Evolutionary conservation across 1,140 invertebrate genomes (phyloP), one percentile per base, ranked within the genome.

Genomic region (Aphelinus atriplicis): DNA sequence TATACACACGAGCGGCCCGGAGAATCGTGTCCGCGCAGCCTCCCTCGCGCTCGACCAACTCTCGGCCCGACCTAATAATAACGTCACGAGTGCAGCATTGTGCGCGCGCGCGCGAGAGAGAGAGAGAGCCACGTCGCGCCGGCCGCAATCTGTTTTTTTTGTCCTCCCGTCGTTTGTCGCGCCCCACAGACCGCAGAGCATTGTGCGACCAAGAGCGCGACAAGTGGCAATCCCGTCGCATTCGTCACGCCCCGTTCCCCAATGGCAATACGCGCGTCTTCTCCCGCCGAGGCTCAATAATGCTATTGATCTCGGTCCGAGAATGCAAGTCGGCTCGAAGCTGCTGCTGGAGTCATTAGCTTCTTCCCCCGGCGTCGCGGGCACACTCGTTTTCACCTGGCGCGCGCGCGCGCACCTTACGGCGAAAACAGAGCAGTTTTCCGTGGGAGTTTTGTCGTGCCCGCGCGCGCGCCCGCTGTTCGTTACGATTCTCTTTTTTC

Each of bases 11-110:
- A 45, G 67, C 10, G 3, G 3, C 43, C 56, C 26, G 43, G 63
- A 64, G 57, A 73, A 63, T 73, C 71, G 57, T 63, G 62, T 9
- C 26, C 26, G 26, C 26, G 26, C 26, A 26, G 26, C 26, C 26
- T 26, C 26, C 26, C 26, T 26, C 26, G 26, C 26, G 26, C 26
- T 26, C 26, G 0, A 26, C 26, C 26, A 26, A 26, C 26, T 26
- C 26, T 26, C 42, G 42, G 63, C 55, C 68, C n/a, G 60, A 75
- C 60, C 74, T 71, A 76, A 76, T 76, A 76, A 76, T 66, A 76
- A 76, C 62, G 57, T 76, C 68, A 71, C 26, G 61, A 48, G 62
- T 58, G 46, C 66, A 50, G 67, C 42, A 75, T 69, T 75, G 67
- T 75, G 57, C 45, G 5, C 9, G 48, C 57, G 58, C 26, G 26